These are phyloP conservation scores for Otis tarda DNA, from an alignment of 2,113 vertebrate species.

Conservation along the genomic window DNA sequence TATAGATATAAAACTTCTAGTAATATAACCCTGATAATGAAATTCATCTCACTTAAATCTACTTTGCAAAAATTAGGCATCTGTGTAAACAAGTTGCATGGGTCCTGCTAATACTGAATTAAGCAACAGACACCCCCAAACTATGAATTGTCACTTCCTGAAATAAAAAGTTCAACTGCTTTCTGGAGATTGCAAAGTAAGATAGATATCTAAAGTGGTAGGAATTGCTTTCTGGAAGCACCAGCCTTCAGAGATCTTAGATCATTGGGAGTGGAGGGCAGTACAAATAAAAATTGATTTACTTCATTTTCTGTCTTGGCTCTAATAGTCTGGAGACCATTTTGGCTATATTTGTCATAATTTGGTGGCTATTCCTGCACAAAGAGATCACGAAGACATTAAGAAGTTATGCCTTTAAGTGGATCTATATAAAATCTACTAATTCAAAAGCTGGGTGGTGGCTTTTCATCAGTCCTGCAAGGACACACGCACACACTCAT, in stretches of 20 bases:
- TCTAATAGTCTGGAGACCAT: background rate
- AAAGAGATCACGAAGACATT: background rate
- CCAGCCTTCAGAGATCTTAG: background rate
- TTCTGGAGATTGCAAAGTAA: background rate
- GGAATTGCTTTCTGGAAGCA: background rate
- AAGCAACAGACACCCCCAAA: background rate
- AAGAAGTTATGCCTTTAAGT: background rate
- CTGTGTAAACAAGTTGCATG: background rate
- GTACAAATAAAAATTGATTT: background rate
- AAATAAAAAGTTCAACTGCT: background rate
- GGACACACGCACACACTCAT: too few relatives aligned
- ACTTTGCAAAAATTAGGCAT: background rate
- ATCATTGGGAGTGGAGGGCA: fast-evolving
- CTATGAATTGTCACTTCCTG: background rate
- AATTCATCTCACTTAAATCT: background rate
- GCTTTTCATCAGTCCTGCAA: background rate
- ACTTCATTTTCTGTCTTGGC: background rate
- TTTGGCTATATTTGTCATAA: background rate
- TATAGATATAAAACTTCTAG: background rate
- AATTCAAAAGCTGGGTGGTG: background rate
- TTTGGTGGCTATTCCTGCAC: background rate
- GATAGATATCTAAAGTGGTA: background rate
- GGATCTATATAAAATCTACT: background rate
- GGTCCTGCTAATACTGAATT: background rate
- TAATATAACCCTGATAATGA: background rate